phyloP scores from a whole-genome alignment of 2,888 invertebrate genomes.

The Mimas tiliae region DNA sequence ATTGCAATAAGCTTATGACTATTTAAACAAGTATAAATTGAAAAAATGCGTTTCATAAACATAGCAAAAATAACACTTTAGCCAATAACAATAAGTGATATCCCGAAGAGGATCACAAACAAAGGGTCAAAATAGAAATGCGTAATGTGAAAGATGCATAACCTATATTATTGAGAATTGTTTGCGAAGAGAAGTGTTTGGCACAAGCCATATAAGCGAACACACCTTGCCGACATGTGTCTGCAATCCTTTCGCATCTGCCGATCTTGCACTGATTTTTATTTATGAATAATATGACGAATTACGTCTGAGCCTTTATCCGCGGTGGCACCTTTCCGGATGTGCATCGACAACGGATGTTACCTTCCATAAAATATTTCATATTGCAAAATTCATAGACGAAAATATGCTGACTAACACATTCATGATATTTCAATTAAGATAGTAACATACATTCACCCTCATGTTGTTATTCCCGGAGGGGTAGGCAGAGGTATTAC shows the following conservation, averaged over 20 bases:
- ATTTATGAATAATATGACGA: slow-evolving; percentile 84
- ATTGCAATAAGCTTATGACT: too few species aligned
- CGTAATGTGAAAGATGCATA: slow-evolving; percentile 61
- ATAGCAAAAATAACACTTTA: neutral
- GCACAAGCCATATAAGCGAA: slow-evolving; percentile 72
- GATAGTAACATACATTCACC: too few species aligned
- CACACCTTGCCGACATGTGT: slow-evolving; percentile 81
- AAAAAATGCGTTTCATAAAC: neutral
- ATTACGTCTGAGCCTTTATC: slow-evolving; percentile 77
- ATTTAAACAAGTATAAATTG: too few species aligned
- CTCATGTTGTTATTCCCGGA: too few species aligned
- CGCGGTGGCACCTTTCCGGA: slow-evolving; percentile 81
- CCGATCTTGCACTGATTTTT: slow-evolving; percentile 72
- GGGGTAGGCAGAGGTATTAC: too few species aligned
- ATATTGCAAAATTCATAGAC: slow-evolving; percentile 51
- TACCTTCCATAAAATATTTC: slow-evolving; percentile 55
- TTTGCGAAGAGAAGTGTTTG: slow-evolving; percentile 67
- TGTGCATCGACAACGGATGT: slow-evolving; percentile 75
- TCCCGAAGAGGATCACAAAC: neutral
- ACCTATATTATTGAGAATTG: slow-evolving; percentile 57
- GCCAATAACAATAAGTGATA: slow-evolving; percentile 6
- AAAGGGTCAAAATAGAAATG: slow-evolving; percentile 44
- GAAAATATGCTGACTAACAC: slow-evolving; percentile 29
- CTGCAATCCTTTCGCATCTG: slow-evolving; percentile 83
- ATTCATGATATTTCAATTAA: neutral